phyloP scores from a whole-genome alignment of 1,140 invertebrate species.

The Drosophila albomicans region DNA sequence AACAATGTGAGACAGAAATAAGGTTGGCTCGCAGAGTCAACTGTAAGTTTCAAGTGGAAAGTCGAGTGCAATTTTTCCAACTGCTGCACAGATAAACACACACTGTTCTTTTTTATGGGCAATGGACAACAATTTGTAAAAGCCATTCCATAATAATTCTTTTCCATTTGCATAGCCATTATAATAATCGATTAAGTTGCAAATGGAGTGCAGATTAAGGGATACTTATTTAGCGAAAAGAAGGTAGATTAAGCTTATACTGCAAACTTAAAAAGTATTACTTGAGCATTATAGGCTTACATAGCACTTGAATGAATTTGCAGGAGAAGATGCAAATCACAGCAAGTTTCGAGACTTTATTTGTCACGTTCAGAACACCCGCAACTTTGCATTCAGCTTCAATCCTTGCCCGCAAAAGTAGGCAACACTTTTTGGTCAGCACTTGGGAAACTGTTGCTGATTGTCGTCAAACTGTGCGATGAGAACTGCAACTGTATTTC shows the following conservation, averaged over 20 bases:
- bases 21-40: conserved; percentile 11
- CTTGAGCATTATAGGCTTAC: neutral
- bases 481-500: conserved; percentile 29
- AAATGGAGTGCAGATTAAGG: conserved; percentile 5
- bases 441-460: conserved; percentile 32
- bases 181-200: conserved; percentile 30
- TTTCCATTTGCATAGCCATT: conserved; percentile 32
- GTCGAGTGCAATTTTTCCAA: conserved; percentile 36
- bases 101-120: conserved; percentile 61
- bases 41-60: conserved; percentile 43
- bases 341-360: neutral
- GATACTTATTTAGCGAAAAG: neutral
- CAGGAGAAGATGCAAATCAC: neutral
- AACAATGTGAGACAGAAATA: conserved; percentile 18
- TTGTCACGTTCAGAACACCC: neutral
- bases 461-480: conserved; percentile 21
- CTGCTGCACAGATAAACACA: conserved; percentile 21
- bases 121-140: conserved; percentile 58
- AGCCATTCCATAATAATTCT: conserved; percentile 55
- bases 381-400: neutral
- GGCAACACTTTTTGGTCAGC: conserved; percentile 28
- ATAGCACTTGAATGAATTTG: neutral
- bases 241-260: neutral
- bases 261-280: neutral
- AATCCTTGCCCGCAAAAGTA: conserved; percentile 21